Evolutionary conservation across 2,888 invertebrate species (phyloP).

Genomic region (Caenorhabditis imperialis): DNA sequence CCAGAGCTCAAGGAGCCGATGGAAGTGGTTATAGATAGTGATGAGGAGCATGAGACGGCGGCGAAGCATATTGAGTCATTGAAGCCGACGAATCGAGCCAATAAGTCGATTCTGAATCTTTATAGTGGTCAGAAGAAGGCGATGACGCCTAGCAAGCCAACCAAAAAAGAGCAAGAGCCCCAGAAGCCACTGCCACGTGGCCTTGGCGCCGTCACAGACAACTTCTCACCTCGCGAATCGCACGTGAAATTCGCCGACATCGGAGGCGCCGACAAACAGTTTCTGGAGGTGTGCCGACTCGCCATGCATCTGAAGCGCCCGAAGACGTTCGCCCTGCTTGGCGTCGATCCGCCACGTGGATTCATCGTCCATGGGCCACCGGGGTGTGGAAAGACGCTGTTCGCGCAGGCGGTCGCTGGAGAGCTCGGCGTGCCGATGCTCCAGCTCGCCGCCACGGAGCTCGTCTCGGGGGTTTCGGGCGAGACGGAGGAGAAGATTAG

Average conservation of each 20-base stretch:
- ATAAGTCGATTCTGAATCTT: constrained; percentile 57
- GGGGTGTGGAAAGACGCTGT: constrained; percentile 86
- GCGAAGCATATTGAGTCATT: constrained; percentile 37
- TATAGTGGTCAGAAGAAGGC: constrained; percentile 33
- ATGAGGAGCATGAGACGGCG: constrained; percentile 44
- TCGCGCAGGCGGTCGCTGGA: constrained; percentile 74
- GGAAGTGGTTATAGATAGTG: constrained; percentile 37
- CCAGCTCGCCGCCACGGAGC: constrained; percentile 90
- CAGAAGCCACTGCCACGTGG: constrained; percentile 46
- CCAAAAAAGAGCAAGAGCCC: background rate
- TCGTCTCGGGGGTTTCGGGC: constrained; percentile 94
- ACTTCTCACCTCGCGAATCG: constrained; percentile 45
- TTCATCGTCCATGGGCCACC: constrained; percentile 95
- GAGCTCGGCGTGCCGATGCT: constrained; percentile 88
- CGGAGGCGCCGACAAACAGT: constrained; percentile 72
- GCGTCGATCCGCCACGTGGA: constrained; percentile 90
- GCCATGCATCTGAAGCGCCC: constrained; percentile 89
- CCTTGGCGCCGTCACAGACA: constrained; percentile 53
- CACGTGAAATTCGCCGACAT: constrained; percentile 62
- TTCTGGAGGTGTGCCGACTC: constrained; percentile 67
- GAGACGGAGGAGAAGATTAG: constrained; percentile 94
- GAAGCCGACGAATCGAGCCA: constrained; percentile 60
- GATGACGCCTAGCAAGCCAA: constrained; percentile 3
- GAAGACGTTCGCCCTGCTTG: constrained; percentile 88
- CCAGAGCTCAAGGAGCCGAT: constrained; percentile 41